phyloP scores from a whole-genome alignment of 2,888 invertebrate species.

The Danaus chrysippus region DNA sequence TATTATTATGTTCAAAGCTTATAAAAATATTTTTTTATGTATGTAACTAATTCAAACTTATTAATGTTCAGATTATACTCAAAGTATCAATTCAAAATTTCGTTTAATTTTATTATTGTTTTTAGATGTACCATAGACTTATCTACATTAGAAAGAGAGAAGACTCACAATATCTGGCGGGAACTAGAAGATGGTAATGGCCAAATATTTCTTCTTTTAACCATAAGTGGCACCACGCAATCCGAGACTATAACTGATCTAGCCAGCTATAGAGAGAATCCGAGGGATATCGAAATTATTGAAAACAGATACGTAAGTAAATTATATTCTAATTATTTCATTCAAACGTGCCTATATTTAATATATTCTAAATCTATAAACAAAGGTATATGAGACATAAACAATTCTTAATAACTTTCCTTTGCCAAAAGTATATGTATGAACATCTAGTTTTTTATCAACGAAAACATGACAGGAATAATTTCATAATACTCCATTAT shows the following conservation, averaged over 20 bases:
- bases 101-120: background rate
- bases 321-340: background rate
- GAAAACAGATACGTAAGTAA: slow-evolving; percentile 84
- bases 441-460: too few species aligned
- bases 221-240: slow-evolving; percentile 96
- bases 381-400: too few species aligned
- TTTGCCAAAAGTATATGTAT: too few species aligned
- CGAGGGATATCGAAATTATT: slow-evolving; percentile 82
- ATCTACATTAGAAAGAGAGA: slow-evolving; percentile 90
- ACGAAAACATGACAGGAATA: too few species aligned
- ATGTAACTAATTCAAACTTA: too few species aligned
- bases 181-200: slow-evolving; percentile 94
- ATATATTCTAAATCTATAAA: background rate
- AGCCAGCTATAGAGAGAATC: slow-evolving; percentile 89
- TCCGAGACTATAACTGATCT: slow-evolving; percentile 95
- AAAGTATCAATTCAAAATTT: background rate
- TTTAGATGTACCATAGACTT: slow-evolving; percentile 91
- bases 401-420: too few species aligned
- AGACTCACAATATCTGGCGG: slow-evolving; percentile 93
- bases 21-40: too few species aligned
- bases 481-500: too few species aligned
- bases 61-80: too few species aligned
- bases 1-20: too few species aligned
- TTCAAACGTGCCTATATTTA: background rate
- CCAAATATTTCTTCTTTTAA: slow-evolving; percentile 91